Base-by-base conservation (phyloP, 2,888 invertebrate species). In the Siphonodentalium dalli region DNA sequence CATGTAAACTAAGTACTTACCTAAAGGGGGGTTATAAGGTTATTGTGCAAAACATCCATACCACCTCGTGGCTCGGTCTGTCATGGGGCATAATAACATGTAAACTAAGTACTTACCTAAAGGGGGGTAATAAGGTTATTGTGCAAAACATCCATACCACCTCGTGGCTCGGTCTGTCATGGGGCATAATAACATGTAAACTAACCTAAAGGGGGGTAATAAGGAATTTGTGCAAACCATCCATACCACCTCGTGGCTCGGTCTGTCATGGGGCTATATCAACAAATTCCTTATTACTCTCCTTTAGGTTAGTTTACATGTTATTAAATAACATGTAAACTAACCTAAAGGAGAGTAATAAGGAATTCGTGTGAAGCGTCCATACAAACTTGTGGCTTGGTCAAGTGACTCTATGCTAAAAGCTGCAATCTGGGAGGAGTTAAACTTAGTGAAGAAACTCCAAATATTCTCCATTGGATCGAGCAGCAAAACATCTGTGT, bases 241-340 rank as follows among this genome's bases (percentile, higher is more conserved):
- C 93, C 93, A 80, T 97, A 97, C 96, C 96, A 97, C 11, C 93
- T 94, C 38, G 91, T 88, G 77, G 90, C 90, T n/a, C 89, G 47
- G 78, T 93, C 92, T 79, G 96, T 95, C n/a, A n/a, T n/a, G n/a
- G n/a, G n/a, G n/a, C n/a, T n/a, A n/a, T n/a, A n/a, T n/a, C n/a
- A n/a, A 0, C 89, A 90, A 64, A 96, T 97, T 85, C 96, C 97
- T 0, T 97, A 89, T 80, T 95, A 92, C 86, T 92, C 92, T 54
- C 87, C 88, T 79, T 84, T 90, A 78, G 90, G 90, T 90, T 83
- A 72, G 46, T 39, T 13, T n/a, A n/a, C n/a, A n/a, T n/a, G n/a
- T n/a, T n/a, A n/a, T n/a, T n/a, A n/a, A n/a, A n/a, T n/a, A n/a
- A n/a, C n/a, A n/a, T n/a, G n/a, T n/a, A n/a, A 13, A 39, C 46